These are phyloP conservation scores for Sminthurides bifidus DNA, from an alignment of 1,140 invertebrate species.

Conservation along the genomic window DNA sequence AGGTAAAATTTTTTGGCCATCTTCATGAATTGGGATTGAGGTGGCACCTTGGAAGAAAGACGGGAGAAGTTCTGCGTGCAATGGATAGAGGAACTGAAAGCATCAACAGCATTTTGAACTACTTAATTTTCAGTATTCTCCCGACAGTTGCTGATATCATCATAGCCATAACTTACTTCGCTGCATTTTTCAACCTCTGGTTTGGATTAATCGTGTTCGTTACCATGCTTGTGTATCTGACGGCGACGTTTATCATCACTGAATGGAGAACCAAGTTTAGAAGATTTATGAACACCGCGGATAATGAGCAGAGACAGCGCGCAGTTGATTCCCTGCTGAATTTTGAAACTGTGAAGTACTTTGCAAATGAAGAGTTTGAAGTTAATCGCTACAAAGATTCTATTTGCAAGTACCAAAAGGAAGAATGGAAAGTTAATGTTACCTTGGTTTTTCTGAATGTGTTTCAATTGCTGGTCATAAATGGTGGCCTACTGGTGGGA, in stretches of 20 bases:
- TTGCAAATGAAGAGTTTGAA: slow-evolving; percentile 48
- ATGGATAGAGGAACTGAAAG: slow-evolving; percentile 50
- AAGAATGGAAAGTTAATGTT: slow-evolving; percentile 45
- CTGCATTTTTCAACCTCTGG: slow-evolving; percentile 46
- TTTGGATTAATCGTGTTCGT: slow-evolving; percentile 51
- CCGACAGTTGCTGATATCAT: slow-evolving; percentile 51
- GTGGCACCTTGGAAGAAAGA: slow-evolving; percentile 50
- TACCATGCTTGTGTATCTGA: slow-evolving; percentile 48
- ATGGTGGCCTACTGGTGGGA: slow-evolving; percentile 43
- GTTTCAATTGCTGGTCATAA: slow-evolving; percentile 44
- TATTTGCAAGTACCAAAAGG: slow-evolving; percentile 40
- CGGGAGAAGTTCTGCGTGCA: slow-evolving; percentile 49
- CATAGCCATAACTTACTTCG: slow-evolving; percentile 50
- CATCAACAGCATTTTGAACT: slow-evolving; percentile 47
- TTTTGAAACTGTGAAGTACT: slow-evolving; percentile 57
- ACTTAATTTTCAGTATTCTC: slow-evolving; percentile 40
- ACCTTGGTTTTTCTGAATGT: slow-evolving; percentile 45
- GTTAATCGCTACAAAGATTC: slow-evolving; percentile 42
- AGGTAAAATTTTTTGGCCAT: slow-evolving; percentile 42
- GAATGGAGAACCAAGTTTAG: slow-evolving; percentile 36
- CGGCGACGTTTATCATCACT: slow-evolving; percentile 29
- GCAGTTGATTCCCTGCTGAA: slow-evolving; percentile 52
- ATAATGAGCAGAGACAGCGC: slow-evolving; percentile 44
- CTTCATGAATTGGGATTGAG: slow-evolving; percentile 40
- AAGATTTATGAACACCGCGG: slow-evolving; percentile 47